Percentiles rank a stretch among this genome's conserved stretches.
Evolutionary conservation across 2,888 invertebrate species (phyloP).

Genomic region (Coremacera marginata): DNA sequence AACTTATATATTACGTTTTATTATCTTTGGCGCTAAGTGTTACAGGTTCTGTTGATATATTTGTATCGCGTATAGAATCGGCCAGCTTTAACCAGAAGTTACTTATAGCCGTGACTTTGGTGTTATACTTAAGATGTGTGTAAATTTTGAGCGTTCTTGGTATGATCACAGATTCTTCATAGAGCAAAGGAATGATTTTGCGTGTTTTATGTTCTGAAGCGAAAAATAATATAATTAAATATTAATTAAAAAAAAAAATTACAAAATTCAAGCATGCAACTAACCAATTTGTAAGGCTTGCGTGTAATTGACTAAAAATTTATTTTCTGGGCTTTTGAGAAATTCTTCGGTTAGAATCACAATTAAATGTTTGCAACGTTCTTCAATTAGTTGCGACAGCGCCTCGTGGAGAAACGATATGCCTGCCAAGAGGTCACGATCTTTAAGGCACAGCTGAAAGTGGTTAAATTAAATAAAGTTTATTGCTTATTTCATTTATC

Average conservation of each 20-base stretch:
- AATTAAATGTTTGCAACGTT: constrained; percentile 83
- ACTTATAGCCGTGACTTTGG: constrained; percentile 71
- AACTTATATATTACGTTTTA: background rate
- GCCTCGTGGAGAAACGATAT: constrained; percentile 79
- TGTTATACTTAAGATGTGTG: constrained; percentile 74
- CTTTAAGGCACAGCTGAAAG: constrained; percentile 80
- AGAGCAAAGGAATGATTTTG: constrained; percentile 81
- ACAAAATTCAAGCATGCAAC: constrained; percentile 47
- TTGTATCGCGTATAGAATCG: constrained; percentile 69
- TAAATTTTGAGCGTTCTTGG: constrained; percentile 78
- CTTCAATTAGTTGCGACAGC: constrained; percentile 79
- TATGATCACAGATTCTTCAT: constrained; percentile 73
- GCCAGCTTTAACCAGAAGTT: constrained; percentile 81
- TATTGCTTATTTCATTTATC: too few relatives aligned
- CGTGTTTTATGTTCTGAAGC: constrained; percentile 72
- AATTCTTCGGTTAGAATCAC: constrained; percentile 85
- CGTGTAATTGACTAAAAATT: constrained; percentile 84
- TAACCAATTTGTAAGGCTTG: constrained; percentile 85
- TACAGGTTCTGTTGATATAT: constrained; percentile 37
- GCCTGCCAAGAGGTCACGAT: constrained; percentile 80
- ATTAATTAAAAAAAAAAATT: background rate
- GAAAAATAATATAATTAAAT: background rate
- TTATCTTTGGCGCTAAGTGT: background rate
- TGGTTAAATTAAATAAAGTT: background rate
- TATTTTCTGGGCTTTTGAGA: constrained; percentile 79